Evolutionary conservation across 2,888 invertebrate species (phyloP).

Genomic region (Agrenia bidenticulata): DNA sequence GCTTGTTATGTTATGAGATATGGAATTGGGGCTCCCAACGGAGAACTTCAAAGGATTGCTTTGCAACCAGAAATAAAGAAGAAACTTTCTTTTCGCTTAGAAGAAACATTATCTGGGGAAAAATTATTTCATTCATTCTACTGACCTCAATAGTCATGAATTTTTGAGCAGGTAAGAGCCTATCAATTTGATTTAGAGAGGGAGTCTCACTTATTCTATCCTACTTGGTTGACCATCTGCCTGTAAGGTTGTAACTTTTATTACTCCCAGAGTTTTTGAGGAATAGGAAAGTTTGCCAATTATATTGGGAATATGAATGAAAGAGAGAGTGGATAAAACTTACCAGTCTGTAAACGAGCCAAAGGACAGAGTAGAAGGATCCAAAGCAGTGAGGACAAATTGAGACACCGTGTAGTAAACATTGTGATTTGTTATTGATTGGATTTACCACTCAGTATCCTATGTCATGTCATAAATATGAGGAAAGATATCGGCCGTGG

Average conservation of each 20-base stretch:
- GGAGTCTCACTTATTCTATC: no score
- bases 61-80: constrained; percentile 1
- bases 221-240: no score
- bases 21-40: constrained; percentile 17
- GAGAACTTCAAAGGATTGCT: constrained; percentile 7
- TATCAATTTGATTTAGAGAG: no score
- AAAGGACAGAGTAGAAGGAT: constrained; percentile 38
- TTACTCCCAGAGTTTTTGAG: no score
- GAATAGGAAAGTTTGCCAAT: no score
- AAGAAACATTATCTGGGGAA: constrained; percentile 6
- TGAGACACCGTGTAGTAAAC: constrained; percentile 18
- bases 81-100: constrained; percentile 1
- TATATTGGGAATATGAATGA: no score
- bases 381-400: constrained; percentile 41
- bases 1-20: constrained; percentile 13
- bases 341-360: constrained; percentile 8
- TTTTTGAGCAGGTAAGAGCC: constrained; percentile 11
- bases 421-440: neutral
- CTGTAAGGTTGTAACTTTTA: no score
- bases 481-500: no score
- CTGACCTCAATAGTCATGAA: constrained; percentile 17
- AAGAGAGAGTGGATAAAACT: constrained; percentile 2
- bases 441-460: no score
- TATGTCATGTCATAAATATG: no score
- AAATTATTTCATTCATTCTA: constrained; percentile 2